A percentile compares a stretch with the other conserved stretches of the same genome.
These are phyloP conservation scores for Diceros bicornis DNA, from an alignment of 2,797 vertebrate genomes.

Conservation along the genomic window DNA sequence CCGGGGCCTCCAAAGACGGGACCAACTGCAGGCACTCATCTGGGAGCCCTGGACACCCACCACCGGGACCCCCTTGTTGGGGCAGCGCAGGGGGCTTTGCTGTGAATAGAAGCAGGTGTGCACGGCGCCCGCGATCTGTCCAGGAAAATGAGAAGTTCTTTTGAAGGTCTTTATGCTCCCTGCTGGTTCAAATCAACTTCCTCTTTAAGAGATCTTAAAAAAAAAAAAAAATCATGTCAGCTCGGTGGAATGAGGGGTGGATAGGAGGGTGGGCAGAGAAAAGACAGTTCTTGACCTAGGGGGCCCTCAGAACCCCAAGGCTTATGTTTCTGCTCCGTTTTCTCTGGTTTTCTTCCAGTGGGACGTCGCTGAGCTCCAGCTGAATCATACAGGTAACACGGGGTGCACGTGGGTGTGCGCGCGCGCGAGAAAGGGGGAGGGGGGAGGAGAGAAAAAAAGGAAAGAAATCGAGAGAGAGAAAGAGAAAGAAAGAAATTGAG, in stretches of 20 bases:
- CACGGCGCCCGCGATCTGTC: neutral
- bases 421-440: neutral
- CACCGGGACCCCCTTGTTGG: too few species aligned
- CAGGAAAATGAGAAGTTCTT: slow-evolving; percentile 12
- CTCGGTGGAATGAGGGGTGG: neutral
- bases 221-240: neutral
- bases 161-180: neutral
- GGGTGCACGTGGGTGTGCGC: neutral
- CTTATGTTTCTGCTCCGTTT: neutral
- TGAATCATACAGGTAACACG: slow-evolving; percentile 71
- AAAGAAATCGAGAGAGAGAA: neutral
- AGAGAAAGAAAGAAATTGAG: neutral
- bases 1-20: neutral
- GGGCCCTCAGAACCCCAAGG: fast-evolving
- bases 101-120: neutral
- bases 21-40: neutral
- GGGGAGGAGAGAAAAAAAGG: neutral
- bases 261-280: too few species aligned
- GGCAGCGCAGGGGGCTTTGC: neutral
- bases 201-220: neutral
- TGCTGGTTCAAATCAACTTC: neutral
- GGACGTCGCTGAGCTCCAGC: slow-evolving; percentile 76
- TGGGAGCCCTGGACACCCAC: neutral
- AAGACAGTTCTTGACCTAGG: neutral
- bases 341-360: slow-evolving; percentile 64